Percentiles rank a stretch among this genome's conserved stretches.
Evolutionary conservation across 2,797 vertebrate genomes (phyloP).

Genomic region (Crax fasciolata): DNA sequence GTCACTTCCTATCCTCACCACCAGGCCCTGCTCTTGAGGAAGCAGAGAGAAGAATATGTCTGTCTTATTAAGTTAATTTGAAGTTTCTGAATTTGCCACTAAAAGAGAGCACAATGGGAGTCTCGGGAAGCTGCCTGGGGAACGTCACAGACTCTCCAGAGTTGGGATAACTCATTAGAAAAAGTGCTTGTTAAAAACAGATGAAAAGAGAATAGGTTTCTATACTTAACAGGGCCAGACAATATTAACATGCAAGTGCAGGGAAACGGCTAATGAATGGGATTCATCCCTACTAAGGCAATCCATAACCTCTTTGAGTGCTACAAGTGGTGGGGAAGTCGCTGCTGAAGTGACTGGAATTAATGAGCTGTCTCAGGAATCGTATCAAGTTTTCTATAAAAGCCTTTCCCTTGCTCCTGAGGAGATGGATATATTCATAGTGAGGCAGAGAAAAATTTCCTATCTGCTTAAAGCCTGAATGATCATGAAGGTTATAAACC

Average conservation of each 20-base stretch:
- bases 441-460: constrained; percentile 9
- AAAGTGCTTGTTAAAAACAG: not conserved
- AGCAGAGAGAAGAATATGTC: not conserved
- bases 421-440: constrained; percentile 41
- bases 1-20: not conserved
- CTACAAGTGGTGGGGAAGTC: constrained; percentile 24
- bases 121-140: not conserved
- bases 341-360: constrained; percentile 17
- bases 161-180: not conserved
- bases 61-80: not conserved
- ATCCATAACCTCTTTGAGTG: constrained; percentile 7
- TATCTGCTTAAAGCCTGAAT: constrained; percentile 41
- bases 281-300: constrained; percentile 3
- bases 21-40: not conserved
- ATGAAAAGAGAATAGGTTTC: constrained; percentile 21
- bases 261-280: constrained; percentile 11
- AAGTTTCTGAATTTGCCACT: not conserved
- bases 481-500: constrained; percentile 36
- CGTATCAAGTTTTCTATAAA: constrained; percentile 28
- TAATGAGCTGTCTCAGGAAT: constrained; percentile 41
- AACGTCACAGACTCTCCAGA: not conserved
- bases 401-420: not conserved
- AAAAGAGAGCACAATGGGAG: not conserved
- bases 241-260: constrained; percentile 34
- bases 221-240: constrained; percentile 49